Evolutionary conservation across 2,888 invertebrate species (phyloP), one percentile per base, ranked within the genome.

Genomic region (Scaptomyza caliginosa): DNA sequence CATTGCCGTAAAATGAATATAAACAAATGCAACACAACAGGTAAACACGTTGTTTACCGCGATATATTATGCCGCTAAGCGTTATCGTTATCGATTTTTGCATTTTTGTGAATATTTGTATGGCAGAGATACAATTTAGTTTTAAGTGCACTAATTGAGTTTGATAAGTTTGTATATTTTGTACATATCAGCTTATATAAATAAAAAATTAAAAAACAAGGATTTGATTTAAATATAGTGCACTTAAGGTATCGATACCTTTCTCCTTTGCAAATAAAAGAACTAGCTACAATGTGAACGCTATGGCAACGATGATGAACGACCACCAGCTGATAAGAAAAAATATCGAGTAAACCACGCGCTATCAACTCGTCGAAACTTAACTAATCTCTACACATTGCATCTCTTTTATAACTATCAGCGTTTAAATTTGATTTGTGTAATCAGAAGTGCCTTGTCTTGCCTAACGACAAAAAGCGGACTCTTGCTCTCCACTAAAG

Each of bases 1-100:
- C 70, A 65, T 69, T 16, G n/a, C 23, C 13, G 7, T 13, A 21
- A 42, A 32, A 17, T 28, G 46, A 42, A 58, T 13, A 17, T 42
- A 23, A 36, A 49, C 39, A 45, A 48, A 42, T 24, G 11, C 5
- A 34, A 28, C 21, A 62, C 39, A 64, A 62, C 28, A 65, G 54
- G 60, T 50, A 43, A 80, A 59, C 71, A 72, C 71, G 71, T 51
- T 73, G 48, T 8, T 51, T 43, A 39, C 45, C 48, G 38, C 13
- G 30, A 72, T 19, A 58, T 45, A 16, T n/a, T n/a, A 3, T 7
- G 32, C 48, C 10, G 42, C 19, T 48, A 7, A 2, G 26, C 6
- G n/a, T 19, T 46, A 45, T 51, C 40, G 51, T 13, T 40, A 51
- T 46, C 55, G 48, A 48, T 30, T 23, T 21, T 1, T 17, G 3